A percentile compares a stretch with the other conserved stretches of the same genome.
These are phyloP conservation scores for Peromyscus eremicus DNA, from an alignment of 2,797 vertebrate species.

Conservation along the genomic window DNA sequence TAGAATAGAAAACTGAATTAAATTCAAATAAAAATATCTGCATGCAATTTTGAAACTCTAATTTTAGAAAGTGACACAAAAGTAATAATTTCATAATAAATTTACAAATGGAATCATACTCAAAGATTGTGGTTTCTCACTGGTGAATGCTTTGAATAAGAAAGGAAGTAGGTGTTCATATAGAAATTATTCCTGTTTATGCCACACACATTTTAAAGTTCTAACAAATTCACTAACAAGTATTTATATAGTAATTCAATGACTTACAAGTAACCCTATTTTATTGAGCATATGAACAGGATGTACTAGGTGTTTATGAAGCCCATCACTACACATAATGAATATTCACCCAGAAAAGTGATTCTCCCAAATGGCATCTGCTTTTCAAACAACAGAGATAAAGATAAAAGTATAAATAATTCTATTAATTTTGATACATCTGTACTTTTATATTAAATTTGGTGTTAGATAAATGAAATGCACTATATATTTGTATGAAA, in stretches of 20 bases:
- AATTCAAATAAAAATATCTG: background rate
- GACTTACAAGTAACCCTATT: background rate
- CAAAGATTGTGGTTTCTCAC: background rate
- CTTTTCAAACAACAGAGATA: background rate
- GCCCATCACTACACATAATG: no score
- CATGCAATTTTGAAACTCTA: background rate
- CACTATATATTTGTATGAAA: background rate
- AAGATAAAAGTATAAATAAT: background rate
- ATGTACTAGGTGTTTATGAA: background rate
- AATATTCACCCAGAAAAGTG: background rate
- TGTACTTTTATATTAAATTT: background rate
- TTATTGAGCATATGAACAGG: background rate
- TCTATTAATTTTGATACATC: background rate
- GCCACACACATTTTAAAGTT: no score
- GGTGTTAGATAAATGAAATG: background rate
- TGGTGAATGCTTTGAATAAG: background rate
- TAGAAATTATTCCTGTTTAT: background rate
- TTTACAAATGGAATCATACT: background rate
- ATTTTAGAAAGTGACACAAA: background rate
- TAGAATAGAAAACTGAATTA: background rate
- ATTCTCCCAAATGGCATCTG: background rate
- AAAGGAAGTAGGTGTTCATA: background rate
- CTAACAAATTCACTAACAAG: background rate
- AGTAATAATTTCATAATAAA: background rate
- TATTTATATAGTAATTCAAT: background rate